Base-by-base conservation (phyloP, 2,888 invertebrate species). In the Drosophila limbata region DNA sequence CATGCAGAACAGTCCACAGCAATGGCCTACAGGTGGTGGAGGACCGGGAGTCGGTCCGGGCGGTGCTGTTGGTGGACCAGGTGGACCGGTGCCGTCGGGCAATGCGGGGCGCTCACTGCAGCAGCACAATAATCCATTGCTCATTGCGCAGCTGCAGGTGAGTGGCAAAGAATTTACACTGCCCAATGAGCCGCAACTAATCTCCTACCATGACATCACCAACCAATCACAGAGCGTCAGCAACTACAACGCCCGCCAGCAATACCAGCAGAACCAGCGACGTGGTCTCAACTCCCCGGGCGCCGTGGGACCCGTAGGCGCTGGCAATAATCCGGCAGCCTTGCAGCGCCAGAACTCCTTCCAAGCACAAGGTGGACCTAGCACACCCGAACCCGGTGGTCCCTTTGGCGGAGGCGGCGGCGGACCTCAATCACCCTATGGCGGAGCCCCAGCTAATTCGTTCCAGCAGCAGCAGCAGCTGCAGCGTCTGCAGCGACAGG, bases 81-180 rank as follows among this genome's bases (percentile, higher is more conserved):
- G 65, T 15, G 79, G 72, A 35, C 71, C 81, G 56, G 68, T 77
- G 61, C 69, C 72, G 1, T 60, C 67, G n/a, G 88, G 84, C 52
- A 88, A 73, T 65, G 67, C 87, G 45, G 91, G 72, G 48, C 84
- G 96, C 83, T 94, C 95, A 64, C 93, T 95, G 68, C 95, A 96
- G 88, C 96, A 96, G 92, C 96, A 97, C 92, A 97, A 97, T 93
- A 97, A 97, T 93, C 97, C 97, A 33, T 97, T 98, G 97, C 94
- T 98, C 88, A 96, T 96, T 93, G 96, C 96, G 83, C 97, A 97
- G 93, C 93, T 97, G 87, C 95, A 96, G 91, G 96, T 96, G 93
- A 94, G 94, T 83, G 35, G 63, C 53, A 66, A 45, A 52, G 50
- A 65, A 8, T 56, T 15, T 44, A 19, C 21, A 9, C 9, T 37